A percentile compares a stretch with the other conserved stretches of the same genome.
These are phyloP conservation scores for Tychaedon coryphoeus DNA, from an alignment of 2,113 vertebrate species.

Conservation along the genomic window DNA sequence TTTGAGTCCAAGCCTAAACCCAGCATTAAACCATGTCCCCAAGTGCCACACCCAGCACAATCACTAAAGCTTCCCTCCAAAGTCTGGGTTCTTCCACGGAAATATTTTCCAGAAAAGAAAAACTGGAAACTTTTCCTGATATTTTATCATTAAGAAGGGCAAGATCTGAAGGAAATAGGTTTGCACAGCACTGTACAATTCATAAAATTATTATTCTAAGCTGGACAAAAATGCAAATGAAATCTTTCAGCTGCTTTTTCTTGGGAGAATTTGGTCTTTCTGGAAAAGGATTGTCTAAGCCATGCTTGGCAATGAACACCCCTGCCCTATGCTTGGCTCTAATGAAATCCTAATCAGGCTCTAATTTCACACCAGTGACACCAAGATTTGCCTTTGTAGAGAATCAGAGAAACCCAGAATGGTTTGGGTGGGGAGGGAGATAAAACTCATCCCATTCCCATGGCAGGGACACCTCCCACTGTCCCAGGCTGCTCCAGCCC, in stretches of 20 bases:
- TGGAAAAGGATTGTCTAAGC: neutral
- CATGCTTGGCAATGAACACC: neutral
- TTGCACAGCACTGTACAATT: neutral
- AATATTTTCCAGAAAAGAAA: neutral
- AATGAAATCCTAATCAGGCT: neutral
- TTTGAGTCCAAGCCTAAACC: neutral
- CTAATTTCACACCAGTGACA: neutral
- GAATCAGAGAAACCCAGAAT: neutral
- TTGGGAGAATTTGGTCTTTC: neutral
- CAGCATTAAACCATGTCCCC: neutral
- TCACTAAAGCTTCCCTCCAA: neutral
- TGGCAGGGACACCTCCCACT: neutral
- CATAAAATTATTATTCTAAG: neutral
- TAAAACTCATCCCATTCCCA: neutral
- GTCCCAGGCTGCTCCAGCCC: too few relatives aligned
- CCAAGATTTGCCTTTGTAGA: neutral
- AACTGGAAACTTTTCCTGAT: accelerated
- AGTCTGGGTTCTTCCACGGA: neutral
- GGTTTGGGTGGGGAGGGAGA: neutral
- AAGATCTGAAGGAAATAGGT: neutral
- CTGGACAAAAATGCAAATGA: neutral
- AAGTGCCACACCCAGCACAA: neutral
- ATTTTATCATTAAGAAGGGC: neutral
- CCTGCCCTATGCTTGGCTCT: neutral
- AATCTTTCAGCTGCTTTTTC: neutral